These are phyloP conservation scores for Therioaphis trifolii DNA, from an alignment of 2,888 invertebrate species.

Conservation along the genomic window DNA sequence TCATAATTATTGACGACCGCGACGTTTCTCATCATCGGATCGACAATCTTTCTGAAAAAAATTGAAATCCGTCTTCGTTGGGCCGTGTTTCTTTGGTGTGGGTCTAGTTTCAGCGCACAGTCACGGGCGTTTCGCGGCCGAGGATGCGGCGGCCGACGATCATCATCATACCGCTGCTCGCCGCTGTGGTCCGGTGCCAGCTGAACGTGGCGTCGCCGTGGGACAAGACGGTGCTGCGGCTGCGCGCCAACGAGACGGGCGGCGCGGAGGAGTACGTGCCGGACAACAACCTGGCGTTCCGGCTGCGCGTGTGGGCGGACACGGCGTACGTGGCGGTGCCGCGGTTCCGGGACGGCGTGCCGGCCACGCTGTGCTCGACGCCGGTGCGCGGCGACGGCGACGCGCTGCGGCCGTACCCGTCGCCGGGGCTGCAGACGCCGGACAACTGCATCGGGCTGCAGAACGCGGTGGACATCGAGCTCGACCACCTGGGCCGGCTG, in stretches of 20 bases:
- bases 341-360: conserved; percentile 34
- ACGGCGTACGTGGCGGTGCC: conserved; percentile 46
- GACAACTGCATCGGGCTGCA: conserved; percentile 36
- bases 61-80: no score
- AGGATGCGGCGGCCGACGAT: neutral
- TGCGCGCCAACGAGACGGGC: neutral
- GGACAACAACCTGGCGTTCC: conserved; percentile 32
- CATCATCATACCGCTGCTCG: no score
- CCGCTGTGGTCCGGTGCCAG: neutral
- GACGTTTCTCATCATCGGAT: no score
- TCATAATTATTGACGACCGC: no score
- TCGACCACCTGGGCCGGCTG: conserved; percentile 45
- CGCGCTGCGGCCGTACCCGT: conserved; percentile 27
- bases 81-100: no score
- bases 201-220: conserved; percentile 31
- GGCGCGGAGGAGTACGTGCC: conserved; percentile 4
- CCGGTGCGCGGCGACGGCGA: neutral
- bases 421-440: neutral
- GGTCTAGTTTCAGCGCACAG: no score
- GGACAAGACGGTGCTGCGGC: conserved; percentile 16
- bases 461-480: conserved; percentile 41
- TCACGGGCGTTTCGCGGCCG: no score
- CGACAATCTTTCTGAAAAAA: no score
- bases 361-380: conserved; percentile 40
- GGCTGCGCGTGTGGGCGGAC: conserved; percentile 46